Evolutionary conservation across 2,113 vertebrate genomes (phyloP).

Genomic region (Chlorocebus sabaeus): DNA sequence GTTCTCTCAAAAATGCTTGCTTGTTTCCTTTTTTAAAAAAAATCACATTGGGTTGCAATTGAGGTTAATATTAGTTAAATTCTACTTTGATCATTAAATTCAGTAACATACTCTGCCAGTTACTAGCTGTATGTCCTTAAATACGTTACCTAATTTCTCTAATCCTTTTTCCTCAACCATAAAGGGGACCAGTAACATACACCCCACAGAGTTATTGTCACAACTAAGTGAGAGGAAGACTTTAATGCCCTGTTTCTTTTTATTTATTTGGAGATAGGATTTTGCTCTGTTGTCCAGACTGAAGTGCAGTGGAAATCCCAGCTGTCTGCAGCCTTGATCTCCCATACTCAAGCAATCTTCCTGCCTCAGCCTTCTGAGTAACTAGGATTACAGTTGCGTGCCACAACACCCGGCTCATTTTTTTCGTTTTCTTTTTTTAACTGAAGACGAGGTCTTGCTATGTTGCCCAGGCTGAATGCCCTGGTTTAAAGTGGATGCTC

Average conservation of each 20-base stretch:
- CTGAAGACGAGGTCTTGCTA: too few species aligned
- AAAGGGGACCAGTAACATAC: not conserved
- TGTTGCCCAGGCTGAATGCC: too few species aligned
- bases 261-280: too few species aligned
- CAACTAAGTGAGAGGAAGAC: not conserved
- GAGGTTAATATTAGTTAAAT: constrained; percentile 1
- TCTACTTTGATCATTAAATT: constrained; percentile 6
- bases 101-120: not conserved
- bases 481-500: not conserved
- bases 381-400: too few species aligned
- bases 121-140: not conserved
- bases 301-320: too few species aligned
- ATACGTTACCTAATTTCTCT: not conserved
- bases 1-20: constrained; percentile 39
- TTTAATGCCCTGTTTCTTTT: not conserved
- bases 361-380: too few species aligned
- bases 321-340: too few species aligned
- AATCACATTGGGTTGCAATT: not conserved
- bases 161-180: not conserved
- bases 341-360: too few species aligned
- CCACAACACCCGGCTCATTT: too few species aligned
- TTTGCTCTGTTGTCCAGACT: too few species aligned
- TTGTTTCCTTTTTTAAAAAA: not conserved
- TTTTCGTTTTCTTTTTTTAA: too few species aligned
- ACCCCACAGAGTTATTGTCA: not conserved